These are phyloP conservation scores for Eubucco bourcierii DNA, from an alignment of 2,113 vertebrate genomes.

Conservation along the genomic window DNA sequence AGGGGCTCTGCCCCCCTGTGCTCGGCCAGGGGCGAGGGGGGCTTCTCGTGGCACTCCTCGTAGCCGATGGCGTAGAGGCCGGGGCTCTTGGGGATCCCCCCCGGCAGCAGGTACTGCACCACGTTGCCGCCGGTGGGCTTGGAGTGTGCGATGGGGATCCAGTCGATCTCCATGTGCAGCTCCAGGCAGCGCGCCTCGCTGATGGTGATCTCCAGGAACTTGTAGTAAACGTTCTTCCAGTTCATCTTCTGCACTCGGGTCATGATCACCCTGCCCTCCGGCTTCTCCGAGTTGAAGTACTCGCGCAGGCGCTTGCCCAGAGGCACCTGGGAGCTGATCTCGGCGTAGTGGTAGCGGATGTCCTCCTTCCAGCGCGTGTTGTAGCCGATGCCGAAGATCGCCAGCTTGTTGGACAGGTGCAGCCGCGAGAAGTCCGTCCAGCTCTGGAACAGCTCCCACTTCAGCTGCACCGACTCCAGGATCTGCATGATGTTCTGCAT, in stretches of 20 bases:
- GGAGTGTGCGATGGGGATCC: constrained; percentile 91
- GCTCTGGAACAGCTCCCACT: constrained; percentile 98
- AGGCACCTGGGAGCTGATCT: constrained; percentile 97
- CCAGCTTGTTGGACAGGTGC: constrained; percentile 97
- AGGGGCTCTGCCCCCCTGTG: neutral
- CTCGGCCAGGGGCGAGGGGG: constrained; percentile 52
- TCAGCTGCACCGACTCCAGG: constrained; percentile 93
- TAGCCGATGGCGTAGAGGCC: constrained; percentile 94
- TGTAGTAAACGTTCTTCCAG: constrained; percentile 99
- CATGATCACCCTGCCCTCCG: constrained; percentile 92
- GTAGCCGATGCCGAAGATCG: constrained; percentile 96
- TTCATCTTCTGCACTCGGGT: constrained; percentile 99
- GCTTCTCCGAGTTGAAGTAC: constrained; percentile 97
- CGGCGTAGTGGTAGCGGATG: constrained; percentile 94
- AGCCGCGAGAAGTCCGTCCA: constrained; percentile 97
- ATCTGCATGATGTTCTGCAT: constrained; percentile 96
- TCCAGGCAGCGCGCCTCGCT: constrained; percentile 94
- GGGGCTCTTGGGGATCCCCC: constrained; percentile 91
- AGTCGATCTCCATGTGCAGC: constrained; percentile 97
- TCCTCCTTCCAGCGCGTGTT: constrained; percentile 97
- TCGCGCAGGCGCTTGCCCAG: constrained; percentile 94
- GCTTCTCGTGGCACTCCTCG: constrained; percentile 76
- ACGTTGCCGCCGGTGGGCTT: constrained; percentile 82
- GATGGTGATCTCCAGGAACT: constrained; percentile 97
- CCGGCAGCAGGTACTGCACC: constrained; percentile 92